phyloP scores from a whole-genome alignment of 1,140 invertebrate species.

The Anadara kagoshimensis region DNA sequence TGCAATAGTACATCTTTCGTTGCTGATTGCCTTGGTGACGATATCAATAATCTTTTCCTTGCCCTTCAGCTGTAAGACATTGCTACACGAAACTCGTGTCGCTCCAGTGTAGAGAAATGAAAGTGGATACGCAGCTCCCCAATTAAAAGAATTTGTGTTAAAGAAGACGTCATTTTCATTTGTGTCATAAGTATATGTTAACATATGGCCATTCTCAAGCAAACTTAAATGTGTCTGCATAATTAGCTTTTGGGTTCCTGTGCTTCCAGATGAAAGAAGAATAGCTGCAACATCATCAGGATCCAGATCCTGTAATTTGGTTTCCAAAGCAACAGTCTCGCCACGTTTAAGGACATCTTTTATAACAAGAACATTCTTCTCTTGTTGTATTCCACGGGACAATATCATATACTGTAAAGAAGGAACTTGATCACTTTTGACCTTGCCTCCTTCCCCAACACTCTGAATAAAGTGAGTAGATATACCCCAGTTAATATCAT shows the following conservation, averaged over 20 bases:
- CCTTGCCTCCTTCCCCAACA: not conserved
- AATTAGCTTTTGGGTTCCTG: not conserved
- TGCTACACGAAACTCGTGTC: not conserved
- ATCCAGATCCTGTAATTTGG: not conserved
- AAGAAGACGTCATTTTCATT: not conserved
- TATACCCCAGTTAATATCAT: too few relatives aligned
- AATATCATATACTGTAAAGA: not conserved
- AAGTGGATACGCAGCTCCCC: not conserved
- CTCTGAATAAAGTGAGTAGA: not conserved
- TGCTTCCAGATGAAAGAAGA: not conserved
- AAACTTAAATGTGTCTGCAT: not conserved
- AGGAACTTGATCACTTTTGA: too few relatives aligned
- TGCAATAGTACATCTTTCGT: slow-evolving; percentile 24
- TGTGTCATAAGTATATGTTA: not conserved
- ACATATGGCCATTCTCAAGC: not conserved
- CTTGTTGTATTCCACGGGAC: not conserved
- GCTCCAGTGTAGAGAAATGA: not conserved
- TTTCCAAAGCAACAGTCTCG: too few relatives aligned
- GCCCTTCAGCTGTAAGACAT: not conserved
- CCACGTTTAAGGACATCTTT: not conserved
- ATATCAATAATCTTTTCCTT: not conserved
- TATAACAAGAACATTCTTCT: too few relatives aligned
- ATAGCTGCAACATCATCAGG: not conserved
- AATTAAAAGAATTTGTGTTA: not conserved
- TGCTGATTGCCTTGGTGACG: too few relatives aligned